Evolutionary conservation across 2,888 invertebrate genomes (phyloP).

Genomic region (Ectemnius cavifrons): DNA sequence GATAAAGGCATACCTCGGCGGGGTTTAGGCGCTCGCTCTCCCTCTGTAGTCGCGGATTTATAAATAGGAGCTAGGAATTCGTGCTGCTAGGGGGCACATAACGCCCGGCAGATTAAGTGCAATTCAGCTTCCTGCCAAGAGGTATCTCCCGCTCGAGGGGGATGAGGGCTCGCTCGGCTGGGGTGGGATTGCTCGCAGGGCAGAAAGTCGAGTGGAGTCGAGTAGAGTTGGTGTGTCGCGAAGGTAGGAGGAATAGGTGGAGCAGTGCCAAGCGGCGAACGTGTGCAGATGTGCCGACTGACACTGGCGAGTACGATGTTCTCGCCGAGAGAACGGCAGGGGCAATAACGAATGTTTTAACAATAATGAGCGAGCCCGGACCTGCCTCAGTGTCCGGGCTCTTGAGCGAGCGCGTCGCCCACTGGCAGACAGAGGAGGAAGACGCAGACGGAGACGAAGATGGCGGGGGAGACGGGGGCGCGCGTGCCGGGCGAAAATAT

Average conservation of each 20-base stretch:
- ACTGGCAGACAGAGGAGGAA: not conserved
- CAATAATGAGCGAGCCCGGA: constrained; percentile 40
- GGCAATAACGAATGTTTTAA: constrained; percentile 53
- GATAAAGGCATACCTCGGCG: too few relatives aligned
- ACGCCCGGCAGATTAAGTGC: constrained; percentile 43
- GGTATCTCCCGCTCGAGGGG: constrained; percentile 14
- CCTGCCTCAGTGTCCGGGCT: constrained; percentile 33
- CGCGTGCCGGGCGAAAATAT: constrained; percentile 4
- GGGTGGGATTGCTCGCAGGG: constrained; percentile 31
- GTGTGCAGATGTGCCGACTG: too few relatives aligned
- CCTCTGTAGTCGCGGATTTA: constrained; percentile 23
- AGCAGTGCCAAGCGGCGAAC: constrained; percentile 44
- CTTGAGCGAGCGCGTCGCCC: constrained; percentile 2
- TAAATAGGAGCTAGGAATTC: constrained; percentile 45
- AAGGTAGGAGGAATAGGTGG: constrained; percentile 34
- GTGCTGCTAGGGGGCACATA: constrained; percentile 23
- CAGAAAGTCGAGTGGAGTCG: constrained; percentile 11
- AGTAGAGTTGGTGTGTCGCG: not conserved
- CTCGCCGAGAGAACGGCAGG: constrained; percentile 27
- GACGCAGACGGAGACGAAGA: not conserved
- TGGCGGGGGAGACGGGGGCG: constrained; percentile 14
- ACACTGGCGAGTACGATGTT: too few relatives aligned
- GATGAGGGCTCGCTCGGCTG: not conserved
- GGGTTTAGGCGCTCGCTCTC: too few relatives aligned
- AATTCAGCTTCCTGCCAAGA: constrained; percentile 55